Evolutionary conservation across 37 sponge, comb jelly and placozoan genomes (phyloP), one percentile per base, ranked within the genome.

Genomic region (Cliona cf. orientalis): DNA sequence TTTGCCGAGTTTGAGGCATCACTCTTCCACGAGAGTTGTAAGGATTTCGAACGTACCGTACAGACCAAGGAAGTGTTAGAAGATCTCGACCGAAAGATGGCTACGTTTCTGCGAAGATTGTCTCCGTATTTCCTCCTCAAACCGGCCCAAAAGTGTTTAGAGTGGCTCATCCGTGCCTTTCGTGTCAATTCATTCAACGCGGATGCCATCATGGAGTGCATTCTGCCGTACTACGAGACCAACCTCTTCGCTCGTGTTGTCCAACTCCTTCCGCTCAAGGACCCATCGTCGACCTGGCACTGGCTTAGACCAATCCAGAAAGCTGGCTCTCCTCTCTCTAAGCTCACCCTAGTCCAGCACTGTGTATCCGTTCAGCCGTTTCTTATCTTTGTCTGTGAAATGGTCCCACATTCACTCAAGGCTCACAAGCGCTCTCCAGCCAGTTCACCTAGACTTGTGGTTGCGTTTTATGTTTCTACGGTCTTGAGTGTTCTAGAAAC

Each of bases 151-250:
- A 94, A 94, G 70, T 89, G 92, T 32, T 53, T 98, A 41, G 99
- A 98, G 74, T 98, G 99, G 99, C 87, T 98, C 1, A 84, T 98
- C 0, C 79, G 90, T 25, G 78, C 77, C 1, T 96, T 86, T 55
- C 82, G 79, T 36, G 56, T 98, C 19, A 83, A 98, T 69, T 60
- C 77, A 2, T 90, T 55, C 89, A 96, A 94, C 61, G 69, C 81
- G 26, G 85, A 87, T 46, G 75, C 86, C 4, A 63, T 98, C 28
- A 81, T 98, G 78, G 92, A 86, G 72, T 96, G 97, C 69, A 71
- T 94, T 25, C 79, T 98, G 58, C 99, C 99, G 39, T 91, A 91
- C 63, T 88, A 98, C 77, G 83, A 93, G 82, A 96, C 99, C 0
- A 82, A 85, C 12, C 78, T 88, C 17, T 98, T 98, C 79, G 99